A percentile compares a stretch with the other conserved stretches of the same genome.
Conservation (phyloP, 2,113 vertebrate species). For the Sinosuthora webbiana region DNA sequence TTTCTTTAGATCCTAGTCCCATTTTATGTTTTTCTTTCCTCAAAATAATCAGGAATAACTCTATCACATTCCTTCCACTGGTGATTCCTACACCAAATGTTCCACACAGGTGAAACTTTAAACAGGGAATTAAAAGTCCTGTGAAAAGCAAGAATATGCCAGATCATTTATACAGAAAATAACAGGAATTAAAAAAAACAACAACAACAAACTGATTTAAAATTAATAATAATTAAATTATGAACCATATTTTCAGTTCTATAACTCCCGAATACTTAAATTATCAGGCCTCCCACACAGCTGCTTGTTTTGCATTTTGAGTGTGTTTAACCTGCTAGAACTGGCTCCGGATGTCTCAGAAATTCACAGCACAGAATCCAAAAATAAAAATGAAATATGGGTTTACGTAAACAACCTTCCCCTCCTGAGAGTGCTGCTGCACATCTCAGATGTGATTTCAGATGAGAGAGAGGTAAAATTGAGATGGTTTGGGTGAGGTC, state of each 20-base stretch:
- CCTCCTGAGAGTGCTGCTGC: neutral
- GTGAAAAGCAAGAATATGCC: neutral
- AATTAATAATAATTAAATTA: neutral
- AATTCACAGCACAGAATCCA: neutral
- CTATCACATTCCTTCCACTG: neutral
- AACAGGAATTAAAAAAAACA: too few relatives aligned
- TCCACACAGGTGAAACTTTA: too few relatives aligned
- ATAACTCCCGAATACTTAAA: neutral
- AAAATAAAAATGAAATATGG: neutral
- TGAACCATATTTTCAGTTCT: neutral
- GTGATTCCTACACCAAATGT: neutral
- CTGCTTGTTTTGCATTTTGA: neutral
- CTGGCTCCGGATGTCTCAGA: neutral
- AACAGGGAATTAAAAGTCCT: neutral
- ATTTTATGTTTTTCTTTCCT: neutral
- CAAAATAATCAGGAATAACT: neutral
- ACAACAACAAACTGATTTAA: neutral
- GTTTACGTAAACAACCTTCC: rapidly evolving
- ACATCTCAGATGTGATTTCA: neutral
- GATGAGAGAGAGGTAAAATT: neutral
- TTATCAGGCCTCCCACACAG: neutral
- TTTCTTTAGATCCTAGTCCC: neutral
- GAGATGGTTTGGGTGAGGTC: neutral
- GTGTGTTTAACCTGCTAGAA: neutral
- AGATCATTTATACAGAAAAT: neutral